Percentiles rank a stretch among this genome's conserved stretches.
Conservation (phyloP, 2,797 vertebrate genomes). For the Epinephelus awoara region DNA sequence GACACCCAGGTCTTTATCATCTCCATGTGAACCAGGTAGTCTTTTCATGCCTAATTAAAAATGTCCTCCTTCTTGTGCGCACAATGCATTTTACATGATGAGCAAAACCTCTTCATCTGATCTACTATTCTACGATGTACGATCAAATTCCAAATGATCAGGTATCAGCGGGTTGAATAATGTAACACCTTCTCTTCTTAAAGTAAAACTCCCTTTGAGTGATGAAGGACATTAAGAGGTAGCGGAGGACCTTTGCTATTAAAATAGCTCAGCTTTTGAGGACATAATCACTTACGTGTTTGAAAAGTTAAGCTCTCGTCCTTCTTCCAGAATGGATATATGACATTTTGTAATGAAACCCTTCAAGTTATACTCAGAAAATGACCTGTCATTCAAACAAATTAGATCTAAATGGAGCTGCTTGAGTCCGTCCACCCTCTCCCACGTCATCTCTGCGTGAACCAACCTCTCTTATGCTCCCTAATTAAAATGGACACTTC, state of each 20-base stretch:
- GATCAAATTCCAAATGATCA: slow-evolving; percentile 14
- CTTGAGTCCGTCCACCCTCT: slow-evolving; percentile 60
- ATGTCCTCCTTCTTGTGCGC: not conserved
- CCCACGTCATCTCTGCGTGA: slow-evolving; percentile 36
- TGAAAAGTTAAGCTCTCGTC: slow-evolving; percentile 58
- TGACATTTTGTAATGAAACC: slow-evolving; percentile 69
- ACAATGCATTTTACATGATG: not conserved
- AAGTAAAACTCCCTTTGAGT: slow-evolving; percentile 36
- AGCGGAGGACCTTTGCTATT: slow-evolving; percentile 28
- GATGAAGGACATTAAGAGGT: slow-evolving; percentile 47
- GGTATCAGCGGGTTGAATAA: slow-evolving; percentile 14
- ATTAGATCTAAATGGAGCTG: slow-evolving; percentile 73
- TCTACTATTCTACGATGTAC: too few relatives aligned
- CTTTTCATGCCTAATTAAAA: slow-evolving; percentile 59
- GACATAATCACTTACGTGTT: slow-evolving; percentile 50
- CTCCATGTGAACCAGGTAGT: slow-evolving; percentile 61
- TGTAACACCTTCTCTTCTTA: slow-evolving; percentile 21
- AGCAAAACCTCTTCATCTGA: not conserved
- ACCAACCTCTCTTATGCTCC: slow-evolving; percentile 32
- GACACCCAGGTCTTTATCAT: slow-evolving; percentile 9
- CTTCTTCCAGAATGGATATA: slow-evolving; percentile 52
- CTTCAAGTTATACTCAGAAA: slow-evolving; percentile 65
- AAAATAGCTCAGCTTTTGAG: slow-evolving; percentile 62
- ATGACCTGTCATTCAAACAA: slow-evolving; percentile 76
- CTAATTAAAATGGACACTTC: slow-evolving; percentile 68